Evolutionary conservation across 1,140 invertebrate genomes (phyloP).

Genomic region (Diorhabda carinulata): DNA sequence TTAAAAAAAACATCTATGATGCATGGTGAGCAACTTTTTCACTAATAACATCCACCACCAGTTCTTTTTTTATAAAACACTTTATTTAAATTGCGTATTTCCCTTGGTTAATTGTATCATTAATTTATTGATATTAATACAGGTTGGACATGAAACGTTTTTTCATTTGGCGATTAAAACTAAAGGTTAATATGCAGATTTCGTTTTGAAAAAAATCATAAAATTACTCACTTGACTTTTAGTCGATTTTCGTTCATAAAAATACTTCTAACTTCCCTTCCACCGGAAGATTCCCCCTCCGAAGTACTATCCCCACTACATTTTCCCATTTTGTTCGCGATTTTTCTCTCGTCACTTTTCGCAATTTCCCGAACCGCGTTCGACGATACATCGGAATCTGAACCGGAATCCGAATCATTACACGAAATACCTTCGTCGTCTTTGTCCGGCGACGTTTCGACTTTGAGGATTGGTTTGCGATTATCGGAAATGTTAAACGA

Average conservation of each 20-base stretch:
- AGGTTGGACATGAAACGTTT: no score
- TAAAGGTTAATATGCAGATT: no score
- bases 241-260: constrained; percentile 52
- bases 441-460: constrained; percentile 28
- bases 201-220: no score
- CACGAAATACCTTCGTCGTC: constrained; percentile 46
- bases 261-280: constrained; percentile 57
- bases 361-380: constrained; percentile 11
- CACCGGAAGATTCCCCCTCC: constrained; percentile 59
- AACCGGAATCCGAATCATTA: constrained; percentile 42
- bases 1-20: no score
- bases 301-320: constrained; percentile 43
- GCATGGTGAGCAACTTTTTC: no score
- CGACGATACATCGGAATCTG: constrained; percentile 27
- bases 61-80: no score
- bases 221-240: constrained; percentile 37
- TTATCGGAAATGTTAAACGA: constrained; percentile 15
- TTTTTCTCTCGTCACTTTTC: constrained; percentile 4
- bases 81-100: no score
- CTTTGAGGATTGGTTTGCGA: constrained; percentile 23
- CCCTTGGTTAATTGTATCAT: no score
- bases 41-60: no score
- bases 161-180: no score
- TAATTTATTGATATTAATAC: no score
- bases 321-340: constrained; percentile 17